Conservation (phyloP, 1,140 invertebrate species). For the Drosophila biarmipes region DNA sequence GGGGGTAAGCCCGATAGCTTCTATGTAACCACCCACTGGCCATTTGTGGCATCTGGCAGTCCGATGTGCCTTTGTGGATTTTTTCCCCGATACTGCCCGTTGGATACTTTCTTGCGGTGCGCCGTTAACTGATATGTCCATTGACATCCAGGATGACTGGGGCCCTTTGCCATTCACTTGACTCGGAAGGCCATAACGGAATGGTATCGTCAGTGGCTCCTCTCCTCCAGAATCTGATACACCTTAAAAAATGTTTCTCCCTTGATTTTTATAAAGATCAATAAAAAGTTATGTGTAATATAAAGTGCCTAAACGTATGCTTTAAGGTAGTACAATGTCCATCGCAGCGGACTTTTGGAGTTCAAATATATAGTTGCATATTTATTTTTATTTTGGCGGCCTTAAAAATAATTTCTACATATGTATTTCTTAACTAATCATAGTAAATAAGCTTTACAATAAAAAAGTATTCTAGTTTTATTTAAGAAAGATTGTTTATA, state of each 20-base stretch:
- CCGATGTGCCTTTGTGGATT: constrained; percentile 7
- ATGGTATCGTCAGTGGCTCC: constrained; percentile 1
- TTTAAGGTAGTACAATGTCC: too few species aligned
- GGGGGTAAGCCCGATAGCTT: not conserved
- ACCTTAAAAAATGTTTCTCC: not conserved
- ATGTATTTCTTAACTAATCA: too few species aligned
- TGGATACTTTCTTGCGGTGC: constrained; percentile 29
- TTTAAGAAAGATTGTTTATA: too few species aligned
- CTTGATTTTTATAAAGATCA: not conserved
- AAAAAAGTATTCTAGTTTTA: too few species aligned
- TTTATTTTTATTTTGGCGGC: too few species aligned
- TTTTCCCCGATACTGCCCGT: constrained; percentile 3
- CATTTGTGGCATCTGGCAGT: constrained; percentile 18
- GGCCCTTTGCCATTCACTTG: constrained; percentile 32
- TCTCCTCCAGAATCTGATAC: not conserved
- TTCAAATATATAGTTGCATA: too few species aligned
- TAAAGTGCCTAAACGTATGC: too few species aligned
- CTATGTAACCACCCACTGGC: not conserved
- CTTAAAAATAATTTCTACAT: too few species aligned
- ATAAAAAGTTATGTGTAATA: too few species aligned
- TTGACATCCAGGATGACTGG: constrained; percentile 20
- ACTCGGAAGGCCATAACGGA: constrained; percentile 3
- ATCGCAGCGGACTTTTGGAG: too few species aligned
- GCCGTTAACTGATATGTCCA: constrained; percentile 17
- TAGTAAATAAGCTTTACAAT: too few species aligned